Evolutionary conservation across 64 coral and sea anemone genomes (phyloP).

Genomic region (Pocillopora verrucosa): DNA sequence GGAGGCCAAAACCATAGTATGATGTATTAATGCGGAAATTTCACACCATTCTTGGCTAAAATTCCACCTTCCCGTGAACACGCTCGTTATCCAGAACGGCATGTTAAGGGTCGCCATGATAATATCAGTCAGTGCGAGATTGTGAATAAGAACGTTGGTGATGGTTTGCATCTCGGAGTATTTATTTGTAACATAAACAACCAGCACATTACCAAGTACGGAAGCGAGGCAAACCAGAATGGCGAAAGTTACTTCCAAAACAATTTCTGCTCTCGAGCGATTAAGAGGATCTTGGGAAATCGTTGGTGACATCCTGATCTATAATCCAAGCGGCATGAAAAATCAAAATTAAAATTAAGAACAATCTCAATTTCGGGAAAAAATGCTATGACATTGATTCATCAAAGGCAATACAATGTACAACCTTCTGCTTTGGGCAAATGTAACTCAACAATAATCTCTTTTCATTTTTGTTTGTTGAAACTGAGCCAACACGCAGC

Average conservation of each 20-base stretch:
- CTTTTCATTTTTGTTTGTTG: too few relatives aligned
- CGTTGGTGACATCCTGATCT: too few relatives aligned
- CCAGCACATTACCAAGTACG: constrained; percentile 32
- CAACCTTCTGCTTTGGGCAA: too few relatives aligned
- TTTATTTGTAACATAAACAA: constrained; percentile 54
- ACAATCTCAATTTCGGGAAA: too few relatives aligned
- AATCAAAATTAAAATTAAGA: too few relatives aligned
- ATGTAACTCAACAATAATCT: too few relatives aligned
- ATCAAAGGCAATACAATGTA: too few relatives aligned
- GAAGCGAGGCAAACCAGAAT: constrained; percentile 26
- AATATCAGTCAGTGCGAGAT: not conserved
- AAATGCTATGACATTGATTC: too few relatives aligned
- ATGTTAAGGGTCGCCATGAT: constrained; percentile 33
- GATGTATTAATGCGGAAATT: constrained; percentile 6
- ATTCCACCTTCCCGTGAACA: constrained; percentile 27
- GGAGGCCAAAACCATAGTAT: constrained; percentile 40
- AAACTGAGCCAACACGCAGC: too few relatives aligned
- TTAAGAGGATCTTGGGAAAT: constrained; percentile 8
- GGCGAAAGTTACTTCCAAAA: constrained; percentile 50
- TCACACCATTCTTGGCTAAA: constrained; percentile 16
- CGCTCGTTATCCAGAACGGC: constrained; percentile 51
- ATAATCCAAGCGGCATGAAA: too few relatives aligned
- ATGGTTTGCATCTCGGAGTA: constrained; percentile 34
- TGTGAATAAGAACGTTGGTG: constrained; percentile 62
- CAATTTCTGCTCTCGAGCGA: constrained; percentile 10